phyloP scores from a whole-genome alignment of 2,888 invertebrate genomes.

The Eremobia ochroleuca region DNA sequence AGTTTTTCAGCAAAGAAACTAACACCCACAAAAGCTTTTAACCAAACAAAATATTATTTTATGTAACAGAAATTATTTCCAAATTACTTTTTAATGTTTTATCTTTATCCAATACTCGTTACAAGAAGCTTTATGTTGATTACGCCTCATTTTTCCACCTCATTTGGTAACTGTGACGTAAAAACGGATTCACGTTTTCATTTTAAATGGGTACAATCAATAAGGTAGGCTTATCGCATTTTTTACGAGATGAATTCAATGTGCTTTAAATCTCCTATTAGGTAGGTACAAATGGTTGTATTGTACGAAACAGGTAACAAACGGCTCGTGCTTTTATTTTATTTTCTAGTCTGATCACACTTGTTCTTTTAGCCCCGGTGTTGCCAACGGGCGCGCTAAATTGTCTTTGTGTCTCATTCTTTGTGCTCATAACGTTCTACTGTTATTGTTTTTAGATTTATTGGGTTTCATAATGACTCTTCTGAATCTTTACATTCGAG shows the following conservation, averaged over 20 bases:
- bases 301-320: constrained; percentile 79
- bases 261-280: constrained; percentile 85
- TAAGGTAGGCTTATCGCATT: constrained; percentile 86
- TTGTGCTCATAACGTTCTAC: constrained; percentile 55
- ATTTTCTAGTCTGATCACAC: constrained; percentile 71
- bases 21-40: not conserved
- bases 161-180: constrained; percentile 82
- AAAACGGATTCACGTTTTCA: constrained; percentile 83
- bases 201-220: constrained; percentile 88
- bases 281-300: constrained; percentile 83
- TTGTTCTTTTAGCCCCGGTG: constrained; percentile 64
- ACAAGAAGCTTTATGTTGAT: constrained; percentile 64
- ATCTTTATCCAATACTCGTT: constrained; percentile 62
- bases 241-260: constrained; percentile 84
- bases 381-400: constrained; percentile 68
- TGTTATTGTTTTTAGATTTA: constrained; percentile 65
- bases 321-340: constrained; percentile 73
- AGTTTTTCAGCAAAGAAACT: not conserved
- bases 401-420: constrained; percentile 66
- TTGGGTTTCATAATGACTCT: constrained; percentile 56
- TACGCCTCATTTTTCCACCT: constrained; percentile 77
- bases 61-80: constrained; percentile 30
- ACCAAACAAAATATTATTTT: constrained; percentile 24
- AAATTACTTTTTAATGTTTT: constrained; percentile 62
- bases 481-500: not conserved